phyloP scores from a whole-genome alignment of 2,113 vertebrate species.

The Ailuropoda melanoleuca region DNA sequence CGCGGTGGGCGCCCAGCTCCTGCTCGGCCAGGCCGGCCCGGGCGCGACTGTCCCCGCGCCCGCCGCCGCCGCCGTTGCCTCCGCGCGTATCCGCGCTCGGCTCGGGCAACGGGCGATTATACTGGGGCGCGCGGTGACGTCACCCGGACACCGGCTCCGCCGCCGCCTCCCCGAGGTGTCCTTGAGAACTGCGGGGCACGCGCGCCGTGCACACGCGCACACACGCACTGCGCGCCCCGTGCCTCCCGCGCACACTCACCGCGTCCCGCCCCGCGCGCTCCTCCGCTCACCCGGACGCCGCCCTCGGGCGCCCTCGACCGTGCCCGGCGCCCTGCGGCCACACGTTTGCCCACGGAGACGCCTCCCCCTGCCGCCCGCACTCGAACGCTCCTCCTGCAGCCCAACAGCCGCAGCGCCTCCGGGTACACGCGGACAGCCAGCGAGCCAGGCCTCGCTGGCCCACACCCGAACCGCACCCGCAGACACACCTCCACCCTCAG shows the following conservation, averaged over 20 bases:
- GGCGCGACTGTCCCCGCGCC: constrained; percentile 36
- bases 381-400: neutral
- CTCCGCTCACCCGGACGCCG: constrained; percentile 57
- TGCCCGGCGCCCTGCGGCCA: neutral
- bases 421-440: neutral
- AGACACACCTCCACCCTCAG: neutral
- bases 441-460: neutral
- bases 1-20: neutral
- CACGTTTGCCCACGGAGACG: neutral
- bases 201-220: constrained; percentile 82
- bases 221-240: constrained; percentile 46
- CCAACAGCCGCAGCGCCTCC: neutral
- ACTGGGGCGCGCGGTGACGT: constrained; percentile 99
- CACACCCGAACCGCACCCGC: neutral
- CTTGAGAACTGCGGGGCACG: constrained; percentile 94
- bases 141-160: constrained; percentile 94
- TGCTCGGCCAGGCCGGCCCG: neutral
- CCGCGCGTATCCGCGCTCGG: constrained; percentile 96
- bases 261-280: constrained; percentile 22
- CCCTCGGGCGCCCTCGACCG: constrained; percentile 7
- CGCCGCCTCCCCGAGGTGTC: constrained; percentile 98
- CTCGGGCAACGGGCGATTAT: constrained; percentile 97
- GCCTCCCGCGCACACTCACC: constrained; percentile 47
- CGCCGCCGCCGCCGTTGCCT: constrained; percentile 77
- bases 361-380: neutral